A percentile compares a stretch with the other conserved stretches of the same genome.
Conservation (phyloP, 2,888 invertebrate genomes). For the Dione juno region DNA sequence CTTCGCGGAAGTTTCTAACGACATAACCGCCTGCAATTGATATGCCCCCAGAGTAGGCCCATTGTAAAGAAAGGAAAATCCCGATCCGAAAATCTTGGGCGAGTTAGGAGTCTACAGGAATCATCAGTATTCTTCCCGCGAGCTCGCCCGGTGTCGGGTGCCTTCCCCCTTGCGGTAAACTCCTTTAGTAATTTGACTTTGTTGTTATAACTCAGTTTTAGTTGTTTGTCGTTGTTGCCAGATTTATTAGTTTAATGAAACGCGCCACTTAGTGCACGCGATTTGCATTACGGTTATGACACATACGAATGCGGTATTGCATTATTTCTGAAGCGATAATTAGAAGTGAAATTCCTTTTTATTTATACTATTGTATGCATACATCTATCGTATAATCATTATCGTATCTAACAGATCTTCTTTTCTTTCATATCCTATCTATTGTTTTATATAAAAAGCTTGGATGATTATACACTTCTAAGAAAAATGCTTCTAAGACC, state of each 20-base stretch:
- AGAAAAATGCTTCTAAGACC: no score
- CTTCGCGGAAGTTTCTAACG: slow-evolving; percentile 80
- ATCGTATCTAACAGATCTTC: no score
- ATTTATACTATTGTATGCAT: not conserved
- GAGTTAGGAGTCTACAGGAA: slow-evolving; percentile 71
- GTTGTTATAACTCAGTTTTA: slow-evolving; percentile 83
- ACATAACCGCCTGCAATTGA: slow-evolving; percentile 84
- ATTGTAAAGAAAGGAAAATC: slow-evolving; percentile 84
- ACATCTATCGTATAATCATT: no score
- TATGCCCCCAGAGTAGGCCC: slow-evolving; percentile 83
- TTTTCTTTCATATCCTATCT: no score
- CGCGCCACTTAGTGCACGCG: slow-evolving; percentile 62
- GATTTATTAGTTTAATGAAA: slow-evolving; percentile 81
- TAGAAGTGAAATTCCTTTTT: not conserved
- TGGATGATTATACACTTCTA: no score
- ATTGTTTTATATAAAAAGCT: no score
- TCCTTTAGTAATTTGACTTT: slow-evolving; percentile 83
- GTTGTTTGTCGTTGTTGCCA: slow-evolving; percentile 78
- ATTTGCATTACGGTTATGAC: slow-evolving; percentile 44
- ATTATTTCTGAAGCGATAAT: not conserved
- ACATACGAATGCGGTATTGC: slow-evolving; percentile 18
- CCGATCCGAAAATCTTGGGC: slow-evolving; percentile 81
- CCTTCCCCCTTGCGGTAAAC: slow-evolving; percentile 72
- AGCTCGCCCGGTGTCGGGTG: slow-evolving; percentile 71
- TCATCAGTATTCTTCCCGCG: slow-evolving; percentile 77